phyloP scores from a whole-genome alignment of 2,888 invertebrate genomes.

The Lymantria dispar region DNA sequence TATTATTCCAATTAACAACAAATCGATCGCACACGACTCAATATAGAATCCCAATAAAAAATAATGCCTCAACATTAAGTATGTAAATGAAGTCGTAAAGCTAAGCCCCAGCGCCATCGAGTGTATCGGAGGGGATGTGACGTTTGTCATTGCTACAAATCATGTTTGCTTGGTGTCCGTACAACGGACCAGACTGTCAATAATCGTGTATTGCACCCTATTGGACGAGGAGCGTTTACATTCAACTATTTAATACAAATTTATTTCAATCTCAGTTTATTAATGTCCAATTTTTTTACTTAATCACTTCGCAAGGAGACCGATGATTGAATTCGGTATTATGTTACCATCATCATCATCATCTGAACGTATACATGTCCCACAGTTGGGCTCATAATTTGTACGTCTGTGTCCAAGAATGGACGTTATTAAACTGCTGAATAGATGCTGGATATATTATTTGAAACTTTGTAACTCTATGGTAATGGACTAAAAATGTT shows the following conservation, averaged over 20 bases:
- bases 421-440: too few species aligned
- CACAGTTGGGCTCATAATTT: too few species aligned
- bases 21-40: slow-evolving; percentile 14
- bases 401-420: too few species aligned
- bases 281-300: too few species aligned
- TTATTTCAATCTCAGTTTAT: too few species aligned
- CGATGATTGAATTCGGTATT: too few species aligned
- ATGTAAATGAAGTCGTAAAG: slow-evolving; percentile 37
- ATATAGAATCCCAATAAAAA: slow-evolving; percentile 26
- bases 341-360: too few species aligned
- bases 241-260: background rate
- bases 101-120: slow-evolving; percentile 29
- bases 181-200: slow-evolving; percentile 50
- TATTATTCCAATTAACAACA: background rate
- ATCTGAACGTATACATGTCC: too few species aligned
- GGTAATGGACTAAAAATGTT: too few species aligned
- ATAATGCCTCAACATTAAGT: slow-evolving; percentile 22
- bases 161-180: slow-evolving; percentile 51
- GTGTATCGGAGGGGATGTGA: slow-evolving; percentile 20
- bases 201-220: slow-evolving; percentile 39
- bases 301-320: too few species aligned
- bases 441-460: too few species aligned
- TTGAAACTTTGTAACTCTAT: too few species aligned
- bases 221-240: slow-evolving; percentile 36
- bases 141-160: slow-evolving; percentile 48